Evolutionary conservation across 2,888 invertebrate genomes (phyloP).

Genomic region (Rhingia campestris): DNA sequence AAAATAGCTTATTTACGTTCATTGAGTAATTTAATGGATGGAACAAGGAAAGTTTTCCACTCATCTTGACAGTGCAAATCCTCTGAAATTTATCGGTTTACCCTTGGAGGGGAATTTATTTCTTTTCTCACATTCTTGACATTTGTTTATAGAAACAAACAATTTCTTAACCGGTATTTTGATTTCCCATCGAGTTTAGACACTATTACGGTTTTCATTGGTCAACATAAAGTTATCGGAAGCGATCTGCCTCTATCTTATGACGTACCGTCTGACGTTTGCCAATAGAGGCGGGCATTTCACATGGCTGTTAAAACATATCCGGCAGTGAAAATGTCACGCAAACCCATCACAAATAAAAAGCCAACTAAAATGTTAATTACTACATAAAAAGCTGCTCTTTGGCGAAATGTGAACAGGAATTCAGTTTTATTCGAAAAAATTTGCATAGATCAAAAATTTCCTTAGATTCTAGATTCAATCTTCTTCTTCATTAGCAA

Average conservation of each 20-base stretch:
- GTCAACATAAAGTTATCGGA: too few species aligned
- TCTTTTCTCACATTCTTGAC: neutral
- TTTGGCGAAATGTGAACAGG: neutral
- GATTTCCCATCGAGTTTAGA: neutral
- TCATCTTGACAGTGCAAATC: constrained; percentile 9
- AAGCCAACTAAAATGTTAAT: too few species aligned
- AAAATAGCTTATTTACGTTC: constrained; percentile 48
- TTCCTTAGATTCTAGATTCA: neutral
- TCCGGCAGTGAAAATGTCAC: too few species aligned
- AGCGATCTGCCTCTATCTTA: neutral
- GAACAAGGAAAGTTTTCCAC: constrained; percentile 15
- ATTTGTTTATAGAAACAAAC: constrained; percentile 14
- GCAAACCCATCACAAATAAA: too few species aligned
- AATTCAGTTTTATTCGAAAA: neutral
- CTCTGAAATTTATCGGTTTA: constrained; percentile 19
- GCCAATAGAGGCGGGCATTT: too few species aligned
- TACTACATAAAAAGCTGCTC: too few species aligned
- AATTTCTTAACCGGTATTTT: constrained; percentile 11
- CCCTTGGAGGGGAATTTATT: constrained; percentile 24
- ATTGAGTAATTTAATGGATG: constrained; percentile 37
- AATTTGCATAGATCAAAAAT: neutral
- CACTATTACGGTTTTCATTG: too few species aligned
- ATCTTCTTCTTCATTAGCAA: neutral
- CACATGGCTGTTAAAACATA: too few species aligned
- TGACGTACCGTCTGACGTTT: neutral